Evolutionary conservation across 2,888 invertebrate species (phyloP).

Genomic region (Mythimna ferrago): DNA sequence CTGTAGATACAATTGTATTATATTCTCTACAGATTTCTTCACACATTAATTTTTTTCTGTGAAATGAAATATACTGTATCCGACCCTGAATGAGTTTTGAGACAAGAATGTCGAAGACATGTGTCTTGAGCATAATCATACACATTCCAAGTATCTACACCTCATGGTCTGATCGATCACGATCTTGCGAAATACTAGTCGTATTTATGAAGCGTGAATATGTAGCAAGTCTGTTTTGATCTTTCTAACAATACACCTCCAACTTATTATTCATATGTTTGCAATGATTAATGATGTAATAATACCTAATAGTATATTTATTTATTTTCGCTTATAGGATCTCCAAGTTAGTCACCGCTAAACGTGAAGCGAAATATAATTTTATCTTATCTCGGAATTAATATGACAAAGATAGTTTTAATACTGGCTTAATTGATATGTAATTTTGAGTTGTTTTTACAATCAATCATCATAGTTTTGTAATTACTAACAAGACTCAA

Average conservation of each 20-base stretch:
- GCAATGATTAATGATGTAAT: constrained; percentile 19
- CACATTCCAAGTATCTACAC: constrained; percentile 44
- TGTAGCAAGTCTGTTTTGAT: constrained; percentile 31
- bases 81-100: constrained; percentile 26
- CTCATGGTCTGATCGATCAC: constrained; percentile 72
- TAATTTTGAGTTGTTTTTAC: constrained; percentile 21
- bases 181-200: constrained; percentile 70
- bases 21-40: neutral
- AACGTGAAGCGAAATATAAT: constrained; percentile 10
- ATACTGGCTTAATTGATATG: constrained; percentile 14
- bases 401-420: constrained; percentile 33
- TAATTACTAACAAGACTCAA: constrained; percentile 13
- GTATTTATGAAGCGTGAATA: constrained; percentile 49
- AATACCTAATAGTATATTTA: too few relatives aligned
- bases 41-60: neutral
- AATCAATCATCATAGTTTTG: constrained; percentile 21
- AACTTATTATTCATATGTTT: constrained; percentile 20
- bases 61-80: neutral
- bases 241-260: constrained; percentile 29
- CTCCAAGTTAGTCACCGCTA: constrained; percentile 5
- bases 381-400: constrained; percentile 32
- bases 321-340: too few relatives aligned
- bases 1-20: neutral
- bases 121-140: constrained; percentile 36
- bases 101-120: constrained; percentile 47